Evolutionary conservation across 2,113 vertebrate species (phyloP), one percentile per base, ranked within the genome.

Genomic region (Galemys pyrenaicus): DNA sequence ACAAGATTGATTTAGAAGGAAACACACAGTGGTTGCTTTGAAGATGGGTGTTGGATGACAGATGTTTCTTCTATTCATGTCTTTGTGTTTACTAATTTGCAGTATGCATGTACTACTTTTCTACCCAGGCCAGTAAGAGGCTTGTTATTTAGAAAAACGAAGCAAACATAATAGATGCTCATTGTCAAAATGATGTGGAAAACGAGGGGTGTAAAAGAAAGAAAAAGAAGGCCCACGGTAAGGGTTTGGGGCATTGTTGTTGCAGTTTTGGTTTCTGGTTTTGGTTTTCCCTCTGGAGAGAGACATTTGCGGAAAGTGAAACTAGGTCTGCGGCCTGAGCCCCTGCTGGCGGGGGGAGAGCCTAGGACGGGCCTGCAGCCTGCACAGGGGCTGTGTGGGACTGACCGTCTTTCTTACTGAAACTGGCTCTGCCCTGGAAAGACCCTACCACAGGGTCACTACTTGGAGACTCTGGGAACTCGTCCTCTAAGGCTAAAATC

Each of bases 311-410:
- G n/a, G 71, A 62, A 74, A 41, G n/a, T 28, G 68, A 74, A 64
- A 78, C 26, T 17, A n/a, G 67, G 65, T 35, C 65, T 68, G 4
- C 6, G 1, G 32, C 58, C 0, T 46, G 0, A 1, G 15, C 22
- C 54, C 54, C 54, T 56, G 54, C 54, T 8, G 17, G 20, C 22
- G 22, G 54, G 51, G 51, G 51, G 15, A 9, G 49, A 19, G 51
- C 51, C 58, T 28, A 62, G 58, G 28, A 3, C 9, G 0, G 0
- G 15, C 13, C 11, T 0, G 39, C 6, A 20, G 16, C 35, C 41
- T 37, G 49, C 0, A 9, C 9, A 5, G 9, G 7, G 9, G 15
- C 17, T 0, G 4, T 22, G 44, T 65, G 8, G 39, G 39, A 24
- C 60, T 12, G 41, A 3, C 1, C 0, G 44, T 0, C 30, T n/a